Conservation (phyloP, 2,888 invertebrate species). For the Dryobotodes eremita region DNA sequence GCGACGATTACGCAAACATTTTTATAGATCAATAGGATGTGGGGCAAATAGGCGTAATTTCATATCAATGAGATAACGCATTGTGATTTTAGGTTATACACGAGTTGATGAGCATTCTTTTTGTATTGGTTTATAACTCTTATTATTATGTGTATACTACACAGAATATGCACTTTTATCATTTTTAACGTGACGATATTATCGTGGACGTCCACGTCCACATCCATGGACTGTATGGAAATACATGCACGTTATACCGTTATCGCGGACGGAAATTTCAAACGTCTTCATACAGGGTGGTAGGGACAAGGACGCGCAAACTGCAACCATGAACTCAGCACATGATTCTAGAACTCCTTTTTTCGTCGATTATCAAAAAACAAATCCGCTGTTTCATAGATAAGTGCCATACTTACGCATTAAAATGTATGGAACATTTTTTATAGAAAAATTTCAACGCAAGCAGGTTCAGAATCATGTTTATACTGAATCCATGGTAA, state of each 20-base stretch:
- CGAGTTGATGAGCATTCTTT: not conserved
- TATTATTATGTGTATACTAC: not conserved
- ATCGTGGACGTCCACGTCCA: not conserved
- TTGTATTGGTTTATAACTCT: not conserved
- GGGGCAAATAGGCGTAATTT: conserved; percentile 13
- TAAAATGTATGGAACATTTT: no score
- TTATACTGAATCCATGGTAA: no score
- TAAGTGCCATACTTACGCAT: no score
- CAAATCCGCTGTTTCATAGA: no score
- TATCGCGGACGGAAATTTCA: no score
- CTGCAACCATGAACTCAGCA: no score
- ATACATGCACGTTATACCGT: not conserved
- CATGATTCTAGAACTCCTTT: no score
- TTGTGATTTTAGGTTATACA: not conserved
- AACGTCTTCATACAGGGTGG: no score
- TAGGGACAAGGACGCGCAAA: no score
- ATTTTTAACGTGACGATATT: not conserved
- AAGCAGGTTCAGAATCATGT: no score
- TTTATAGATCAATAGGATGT: conserved; percentile 6
- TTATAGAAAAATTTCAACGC: no score
- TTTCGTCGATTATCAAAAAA: no score
- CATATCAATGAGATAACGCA: not conserved
- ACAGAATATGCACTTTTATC: not conserved
- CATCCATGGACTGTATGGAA: not conserved
- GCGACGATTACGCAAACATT: not conserved